Base-by-base conservation (phyloP, 2,113 vertebrate genomes). In the Sialia sialis region DNA sequence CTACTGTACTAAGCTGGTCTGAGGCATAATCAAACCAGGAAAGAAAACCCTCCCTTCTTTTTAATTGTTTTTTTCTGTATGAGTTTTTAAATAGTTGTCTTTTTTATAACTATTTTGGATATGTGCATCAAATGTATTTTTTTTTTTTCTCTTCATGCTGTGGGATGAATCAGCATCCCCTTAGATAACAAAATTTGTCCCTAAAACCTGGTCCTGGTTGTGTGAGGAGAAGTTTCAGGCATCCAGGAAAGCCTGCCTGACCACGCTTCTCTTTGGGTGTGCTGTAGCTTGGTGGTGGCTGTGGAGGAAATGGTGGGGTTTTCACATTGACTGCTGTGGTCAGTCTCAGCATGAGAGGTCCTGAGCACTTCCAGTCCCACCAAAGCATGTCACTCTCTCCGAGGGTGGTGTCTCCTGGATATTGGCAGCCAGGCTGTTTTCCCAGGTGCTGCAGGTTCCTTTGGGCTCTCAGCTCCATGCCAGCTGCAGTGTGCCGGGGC, bases 371-470 rank as follows among this genome's bases (percentile, higher is more conserved):
- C 22, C 62, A 54, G 38, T 52, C 58, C 62, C 67, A 16, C 38
- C 1, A 0, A 26, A 38, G 27, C 3, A 0, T 4, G 15, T 84
- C 62, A n/a, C 43, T 89, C 0, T 0, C 62, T 70, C 51, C 22
- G 4, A 12, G 7, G 0, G 17, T 38, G 38, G 10, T 72, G 23
- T 54, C 58, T 73, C 49, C 76, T 76, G 38, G 11, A 20, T 60
- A 0, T 58, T 84, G 83, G 55, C 67, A 76, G 2, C 41, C 58
- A 49, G 38, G 0, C 0, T 87, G 80, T 79, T 96, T 91, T 67
- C 39, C 66, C 93, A 94, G 77, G 77, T 93, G 90, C 69, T 77
- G 66, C 70, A 62, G 62, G 90, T 64, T 92, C 68, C 60, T 60
- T 16, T 30, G 34, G 60, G 41, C 87, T 91, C 38, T 43, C 85